Conservation (phyloP, 2,888 invertebrate species). For the Coenonympha arcania region DNA sequence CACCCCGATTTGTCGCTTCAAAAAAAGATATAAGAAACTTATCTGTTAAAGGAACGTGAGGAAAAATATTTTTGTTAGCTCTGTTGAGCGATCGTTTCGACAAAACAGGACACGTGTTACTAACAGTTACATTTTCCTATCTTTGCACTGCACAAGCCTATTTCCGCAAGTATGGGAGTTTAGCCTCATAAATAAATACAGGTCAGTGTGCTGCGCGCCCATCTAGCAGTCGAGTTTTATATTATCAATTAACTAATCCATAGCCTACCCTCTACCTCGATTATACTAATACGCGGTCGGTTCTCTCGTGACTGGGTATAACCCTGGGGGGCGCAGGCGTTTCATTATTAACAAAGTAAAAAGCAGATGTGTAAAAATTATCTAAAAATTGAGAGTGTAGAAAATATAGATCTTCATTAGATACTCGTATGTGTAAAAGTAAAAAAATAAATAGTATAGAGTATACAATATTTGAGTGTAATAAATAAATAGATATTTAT, state of each 20-base stretch:
- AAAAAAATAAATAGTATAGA: conserved; percentile 8
- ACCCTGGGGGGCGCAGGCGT: neutral
- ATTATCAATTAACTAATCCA: conserved; percentile 7
- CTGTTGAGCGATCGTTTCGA: neutral
- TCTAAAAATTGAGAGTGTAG: neutral
- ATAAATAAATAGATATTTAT: conserved; percentile 9
- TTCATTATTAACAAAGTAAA: neutral
- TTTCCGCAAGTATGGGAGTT: conserved; percentile 5
- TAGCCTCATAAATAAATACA: conserved; percentile 24
- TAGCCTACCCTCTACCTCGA: conserved; percentile 23
- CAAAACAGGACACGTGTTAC: neutral
- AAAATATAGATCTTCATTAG: neutral
- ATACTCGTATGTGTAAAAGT: conserved; percentile 10
- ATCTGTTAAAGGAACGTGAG: neutral
- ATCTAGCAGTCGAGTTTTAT: neutral
- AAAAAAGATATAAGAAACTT: neutral
- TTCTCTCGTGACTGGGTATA: conserved; percentile 2
- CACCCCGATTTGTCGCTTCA: neutral
- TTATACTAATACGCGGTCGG: conserved; percentile 14
- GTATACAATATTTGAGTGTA: neutral
- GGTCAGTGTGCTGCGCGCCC: conserved; percentile 11
- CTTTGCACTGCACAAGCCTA: neutral
- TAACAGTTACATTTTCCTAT: neutral
- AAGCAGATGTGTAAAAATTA: conserved; percentile 5
- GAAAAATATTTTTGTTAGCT: neutral